Percentiles rank a stretch among this genome's conserved stretches.
Evolutionary conservation across 2,888 invertebrate genomes (phyloP).

Genomic region (Xylocampa areola): DNA sequence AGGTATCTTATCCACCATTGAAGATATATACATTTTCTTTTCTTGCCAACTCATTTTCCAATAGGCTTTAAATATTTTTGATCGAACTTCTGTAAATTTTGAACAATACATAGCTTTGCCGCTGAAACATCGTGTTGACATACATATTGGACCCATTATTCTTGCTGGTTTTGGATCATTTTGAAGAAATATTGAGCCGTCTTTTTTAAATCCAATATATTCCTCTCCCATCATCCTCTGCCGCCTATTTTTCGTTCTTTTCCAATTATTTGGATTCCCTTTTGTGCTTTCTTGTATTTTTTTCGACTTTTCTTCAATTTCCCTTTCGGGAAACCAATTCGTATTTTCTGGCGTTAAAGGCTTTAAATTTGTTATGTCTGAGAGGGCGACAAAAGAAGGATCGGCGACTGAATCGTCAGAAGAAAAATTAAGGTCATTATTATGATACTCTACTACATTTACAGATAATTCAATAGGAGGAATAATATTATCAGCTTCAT

Average conservation of each 20-base stretch:
- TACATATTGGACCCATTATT: conserved; percentile 11
- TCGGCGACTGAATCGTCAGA: conserved; percentile 11
- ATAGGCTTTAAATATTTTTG: conserved; percentile 38
- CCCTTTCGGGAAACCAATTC: conserved; percentile 11
- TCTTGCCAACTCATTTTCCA: conserved; percentile 18
- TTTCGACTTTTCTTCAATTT: conserved; percentile 6
- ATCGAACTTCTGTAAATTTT: conserved; percentile 16
- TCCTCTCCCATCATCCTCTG: conserved; percentile 13
- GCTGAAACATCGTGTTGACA: conserved; percentile 3
- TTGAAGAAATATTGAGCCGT: not conserved
- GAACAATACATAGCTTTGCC: conserved; percentile 16
- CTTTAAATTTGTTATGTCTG: conserved; percentile 13
- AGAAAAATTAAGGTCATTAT: conserved; percentile 19
- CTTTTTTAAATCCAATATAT: conserved; percentile 8
- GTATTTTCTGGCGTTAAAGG: conserved; percentile 2
- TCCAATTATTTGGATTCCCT: conserved; percentile 5
- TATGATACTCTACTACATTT: too few relatives aligned
- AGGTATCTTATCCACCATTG: conserved; percentile 17
- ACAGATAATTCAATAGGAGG: too few relatives aligned
- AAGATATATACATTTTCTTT: conserved; percentile 22
- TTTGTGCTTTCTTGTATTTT: conserved; percentile 12
- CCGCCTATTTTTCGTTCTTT: conserved; percentile 1
- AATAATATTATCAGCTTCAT: not conserved
- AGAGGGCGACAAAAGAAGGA: conserved; percentile 12
- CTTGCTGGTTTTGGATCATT: conserved; percentile 4